Evolutionary conservation across 2,888 invertebrate species (phyloP).

Genomic region (Odiellus spinosus): DNA sequence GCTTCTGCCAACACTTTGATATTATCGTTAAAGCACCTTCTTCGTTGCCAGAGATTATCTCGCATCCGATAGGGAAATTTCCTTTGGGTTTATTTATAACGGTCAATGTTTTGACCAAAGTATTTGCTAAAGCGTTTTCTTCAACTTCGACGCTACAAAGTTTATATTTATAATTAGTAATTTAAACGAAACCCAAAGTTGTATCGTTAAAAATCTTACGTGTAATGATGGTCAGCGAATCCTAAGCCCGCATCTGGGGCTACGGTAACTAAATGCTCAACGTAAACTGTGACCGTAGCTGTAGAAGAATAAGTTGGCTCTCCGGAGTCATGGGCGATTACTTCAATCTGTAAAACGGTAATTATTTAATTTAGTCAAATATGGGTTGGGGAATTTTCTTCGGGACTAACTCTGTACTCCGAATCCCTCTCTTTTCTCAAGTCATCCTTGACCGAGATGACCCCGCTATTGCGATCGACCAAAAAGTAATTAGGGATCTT

Average conservation of each 20-base stretch:
- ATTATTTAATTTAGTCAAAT: background rate
- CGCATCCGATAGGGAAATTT: constrained; percentile 54
- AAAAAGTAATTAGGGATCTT: constrained; percentile 71
- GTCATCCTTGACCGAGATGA: constrained; percentile 62
- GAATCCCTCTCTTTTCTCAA: constrained; percentile 67
- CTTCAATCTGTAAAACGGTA: constrained; percentile 48
- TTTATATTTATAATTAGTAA: constrained; percentile 7
- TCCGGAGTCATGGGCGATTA: constrained; percentile 69
- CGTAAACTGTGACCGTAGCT: constrained; percentile 61
- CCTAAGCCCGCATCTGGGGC: constrained; percentile 58
- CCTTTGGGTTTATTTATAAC: constrained; percentile 55
- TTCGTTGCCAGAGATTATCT: constrained; percentile 58
- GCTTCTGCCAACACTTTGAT: too few relatives aligned
- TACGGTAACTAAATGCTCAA: constrained; percentile 49
- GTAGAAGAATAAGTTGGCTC: constrained; percentile 68
- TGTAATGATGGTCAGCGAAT: constrained; percentile 72
- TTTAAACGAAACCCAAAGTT: background rate
- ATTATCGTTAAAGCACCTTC: constrained; percentile 36
- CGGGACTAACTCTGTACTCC: constrained; percentile 53
- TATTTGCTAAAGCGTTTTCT: constrained; percentile 53
- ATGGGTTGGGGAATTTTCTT: background rate
- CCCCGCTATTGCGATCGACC: constrained; percentile 68
- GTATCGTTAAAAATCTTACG: constrained; percentile 28
- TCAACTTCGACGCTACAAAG: constrained; percentile 50
- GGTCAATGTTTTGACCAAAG: constrained; percentile 50